Conservation (phyloP, 92 coral and sea anemone species). For the Epizoanthus stellaris region DNA sequence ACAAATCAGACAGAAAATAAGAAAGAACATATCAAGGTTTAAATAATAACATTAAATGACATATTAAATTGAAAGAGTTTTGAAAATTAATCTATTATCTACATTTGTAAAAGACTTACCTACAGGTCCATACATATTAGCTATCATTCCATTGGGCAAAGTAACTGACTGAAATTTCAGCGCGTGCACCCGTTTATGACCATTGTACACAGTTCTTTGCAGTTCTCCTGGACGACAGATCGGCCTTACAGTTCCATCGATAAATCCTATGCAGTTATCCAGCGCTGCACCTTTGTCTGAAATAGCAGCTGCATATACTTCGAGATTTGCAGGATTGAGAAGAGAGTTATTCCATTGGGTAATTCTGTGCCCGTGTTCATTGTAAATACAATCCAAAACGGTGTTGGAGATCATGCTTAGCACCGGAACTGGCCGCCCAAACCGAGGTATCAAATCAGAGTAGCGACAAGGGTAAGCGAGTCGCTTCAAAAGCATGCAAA, state of each 20-base stretch:
- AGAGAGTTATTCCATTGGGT: conserved; percentile 16
- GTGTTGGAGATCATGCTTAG: conserved; percentile 24
- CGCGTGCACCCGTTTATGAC: conserved; percentile 17
- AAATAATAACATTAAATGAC: too few relatives aligned
- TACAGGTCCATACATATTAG: conserved; percentile 18
- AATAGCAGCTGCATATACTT: conserved; percentile 9
- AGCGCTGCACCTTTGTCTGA: conserved; percentile 20
- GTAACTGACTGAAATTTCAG: conserved; percentile 20
- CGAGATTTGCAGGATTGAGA: conserved; percentile 1
- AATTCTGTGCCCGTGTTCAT: conserved; percentile 25
- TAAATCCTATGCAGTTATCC: conserved; percentile 29
- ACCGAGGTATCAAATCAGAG: conserved; percentile 11
- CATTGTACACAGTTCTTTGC: conserved; percentile 21
- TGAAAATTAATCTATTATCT: too few relatives aligned
- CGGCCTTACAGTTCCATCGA: conserved; percentile 12
- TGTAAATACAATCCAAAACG: conserved; percentile 22
- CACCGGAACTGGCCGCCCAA: conserved; percentile 22
- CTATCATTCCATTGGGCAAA: conserved; percentile 17
- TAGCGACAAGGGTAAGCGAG: too few relatives aligned
- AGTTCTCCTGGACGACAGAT: conserved; percentile 26
- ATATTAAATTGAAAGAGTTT: background rate
- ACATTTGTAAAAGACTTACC: background rate
- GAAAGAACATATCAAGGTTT: too few relatives aligned
- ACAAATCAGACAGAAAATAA: background rate
- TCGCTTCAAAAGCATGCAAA: too few relatives aligned